Conservation (phyloP, 2,797 vertebrate genomes). For the Chloroceryle amazona region DNA sequence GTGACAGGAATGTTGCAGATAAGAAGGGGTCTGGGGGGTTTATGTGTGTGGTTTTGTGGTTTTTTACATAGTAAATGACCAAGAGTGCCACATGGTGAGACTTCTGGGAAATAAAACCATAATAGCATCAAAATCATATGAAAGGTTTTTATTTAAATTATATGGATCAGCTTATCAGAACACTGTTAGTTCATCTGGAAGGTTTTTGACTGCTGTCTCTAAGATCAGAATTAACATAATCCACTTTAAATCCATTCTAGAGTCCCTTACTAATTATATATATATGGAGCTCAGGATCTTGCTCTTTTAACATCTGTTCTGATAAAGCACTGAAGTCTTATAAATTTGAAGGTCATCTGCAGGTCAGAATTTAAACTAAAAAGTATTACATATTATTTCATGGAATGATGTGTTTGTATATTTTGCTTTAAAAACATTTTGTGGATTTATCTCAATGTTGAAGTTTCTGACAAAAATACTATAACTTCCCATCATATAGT, state of each 20-base stretch:
- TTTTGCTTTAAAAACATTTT: slow-evolving; percentile 3
- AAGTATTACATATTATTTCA: background rate
- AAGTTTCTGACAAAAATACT: background rate
- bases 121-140: slow-evolving; percentile 67
- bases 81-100: slow-evolving; percentile 61
- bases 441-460: background rate
- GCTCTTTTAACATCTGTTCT: slow-evolving; percentile 74
- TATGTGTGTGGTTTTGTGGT: background rate
- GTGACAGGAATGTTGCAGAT: background rate
- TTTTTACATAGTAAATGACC: slow-evolving; percentile 52
- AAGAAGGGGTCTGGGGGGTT: slow-evolving; percentile 7
- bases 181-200: slow-evolving; percentile 75
- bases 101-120: slow-evolving; percentile 71
- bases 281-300: slow-evolving; percentile 59
- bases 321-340: slow-evolving; percentile 62
- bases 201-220: slow-evolving; percentile 64
- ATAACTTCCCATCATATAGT: background rate
- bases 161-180: slow-evolving; percentile 74
- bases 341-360: slow-evolving; percentile 70
- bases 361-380: slow-evolving; percentile 67
- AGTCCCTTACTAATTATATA: slow-evolving; percentile 73
- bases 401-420: background rate
- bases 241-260: slow-evolving; percentile 75
- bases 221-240: slow-evolving; percentile 80
- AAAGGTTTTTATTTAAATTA: slow-evolving; percentile 77